Conservation (phyloP, 2,797 vertebrate genomes). For the Poecilia wingei region DNA sequence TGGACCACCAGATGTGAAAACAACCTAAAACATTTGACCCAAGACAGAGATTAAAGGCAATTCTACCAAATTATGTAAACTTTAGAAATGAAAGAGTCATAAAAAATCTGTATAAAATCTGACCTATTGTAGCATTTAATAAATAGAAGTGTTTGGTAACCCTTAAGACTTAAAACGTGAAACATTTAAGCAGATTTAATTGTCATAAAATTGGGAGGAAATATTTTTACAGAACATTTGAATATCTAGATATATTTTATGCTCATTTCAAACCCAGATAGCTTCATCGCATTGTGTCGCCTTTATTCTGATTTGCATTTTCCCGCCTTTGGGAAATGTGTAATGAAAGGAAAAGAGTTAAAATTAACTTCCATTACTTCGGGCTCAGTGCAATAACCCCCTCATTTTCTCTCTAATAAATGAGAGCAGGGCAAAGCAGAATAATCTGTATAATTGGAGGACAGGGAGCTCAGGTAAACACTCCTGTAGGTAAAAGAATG, state of each 20-base stretch:
- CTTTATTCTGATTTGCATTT: neutral
- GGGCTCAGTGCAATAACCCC: slow-evolving; percentile 15
- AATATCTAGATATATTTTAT: neutral
- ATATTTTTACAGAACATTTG: neutral
- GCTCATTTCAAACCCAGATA: neutral
- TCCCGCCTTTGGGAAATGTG: neutral
- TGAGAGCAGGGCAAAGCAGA: slow-evolving; percentile 17
- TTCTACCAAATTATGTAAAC: neutral
- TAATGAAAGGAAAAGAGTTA: slow-evolving; percentile 10
- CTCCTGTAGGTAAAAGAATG: slow-evolving; percentile 39
- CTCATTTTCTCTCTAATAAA: slow-evolving; percentile 29
- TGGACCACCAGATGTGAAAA: neutral
- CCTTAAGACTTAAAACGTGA: neutral
- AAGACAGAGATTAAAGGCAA: neutral
- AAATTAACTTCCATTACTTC: slow-evolving; percentile 11
- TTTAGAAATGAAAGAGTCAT: neutral
- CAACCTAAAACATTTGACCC: neutral
- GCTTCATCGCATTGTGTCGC: neutral
- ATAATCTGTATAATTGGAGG: slow-evolving; percentile 32
- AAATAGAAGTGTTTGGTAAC: neutral
- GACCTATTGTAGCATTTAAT: neutral
- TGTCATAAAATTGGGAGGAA: neutral
- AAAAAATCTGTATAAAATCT: neutral
- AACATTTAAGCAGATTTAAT: neutral
- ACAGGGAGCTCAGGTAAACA: slow-evolving; percentile 49